These are phyloP conservation scores for Syngnathus rostellatus DNA, from an alignment of 2,797 vertebrate species.

Conservation along the genomic window DNA sequence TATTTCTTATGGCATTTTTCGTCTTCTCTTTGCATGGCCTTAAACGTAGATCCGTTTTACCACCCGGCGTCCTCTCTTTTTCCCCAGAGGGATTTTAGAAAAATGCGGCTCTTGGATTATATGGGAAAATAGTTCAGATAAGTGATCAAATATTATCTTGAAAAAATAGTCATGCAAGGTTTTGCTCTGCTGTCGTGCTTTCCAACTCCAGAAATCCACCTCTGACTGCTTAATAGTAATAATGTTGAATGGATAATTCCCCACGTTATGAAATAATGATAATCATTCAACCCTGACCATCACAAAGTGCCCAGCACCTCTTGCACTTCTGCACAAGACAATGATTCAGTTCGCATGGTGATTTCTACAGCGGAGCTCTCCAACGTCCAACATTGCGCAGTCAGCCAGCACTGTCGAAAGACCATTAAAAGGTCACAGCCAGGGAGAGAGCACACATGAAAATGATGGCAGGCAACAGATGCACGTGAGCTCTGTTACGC, in stretches of 20 bases:
- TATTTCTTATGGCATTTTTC: not conserved
- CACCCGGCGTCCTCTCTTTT: no score
- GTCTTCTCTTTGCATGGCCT: not conserved
- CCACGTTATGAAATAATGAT: not conserved
- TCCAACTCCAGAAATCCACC: no score
- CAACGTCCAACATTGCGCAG: conserved; percentile 21
- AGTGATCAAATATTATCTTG: no score
- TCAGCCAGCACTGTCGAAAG: conserved; percentile 15
- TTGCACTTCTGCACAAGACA: not conserved
- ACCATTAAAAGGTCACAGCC: conserved; percentile 29
- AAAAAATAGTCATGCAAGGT: no score
- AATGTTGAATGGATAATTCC: no score
- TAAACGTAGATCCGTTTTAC: no score
- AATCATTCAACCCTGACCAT: not conserved
- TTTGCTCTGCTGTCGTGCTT: no score
- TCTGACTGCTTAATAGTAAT: no score
- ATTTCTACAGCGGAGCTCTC: conserved; percentile 35
- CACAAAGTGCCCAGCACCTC: not conserved
- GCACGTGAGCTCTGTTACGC: conserved; percentile 18
- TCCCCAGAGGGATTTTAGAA: no score
- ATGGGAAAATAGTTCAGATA: no score
- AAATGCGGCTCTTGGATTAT: no score
- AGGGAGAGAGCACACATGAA: conserved; percentile 17
- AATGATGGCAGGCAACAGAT: conserved; percentile 42
- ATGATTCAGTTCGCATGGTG: conserved; percentile 9